phyloP scores from a whole-genome alignment of 2,888 invertebrate genomes.

The Calliopum simillimum region DNA sequence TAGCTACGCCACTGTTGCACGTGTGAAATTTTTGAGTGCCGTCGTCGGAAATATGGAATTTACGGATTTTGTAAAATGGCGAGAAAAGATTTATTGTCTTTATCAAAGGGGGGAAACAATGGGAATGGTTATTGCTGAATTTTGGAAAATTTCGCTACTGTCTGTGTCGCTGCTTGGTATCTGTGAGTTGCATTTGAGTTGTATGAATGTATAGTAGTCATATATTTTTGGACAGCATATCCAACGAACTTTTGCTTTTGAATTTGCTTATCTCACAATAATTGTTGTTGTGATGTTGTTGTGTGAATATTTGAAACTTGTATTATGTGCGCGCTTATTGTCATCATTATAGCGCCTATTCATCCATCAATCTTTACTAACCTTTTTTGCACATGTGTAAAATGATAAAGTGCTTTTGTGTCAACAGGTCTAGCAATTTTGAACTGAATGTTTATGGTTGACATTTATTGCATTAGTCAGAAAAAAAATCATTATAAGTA shows the following conservation, averaged over 20 bases:
- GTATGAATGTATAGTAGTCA: not conserved
- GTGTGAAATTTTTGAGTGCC: too few relatives aligned
- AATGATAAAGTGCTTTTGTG: not conserved
- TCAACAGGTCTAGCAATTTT: too few relatives aligned
- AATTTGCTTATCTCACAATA: not conserved
- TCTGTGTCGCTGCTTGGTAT: not conserved
- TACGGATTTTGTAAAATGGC: not conserved
- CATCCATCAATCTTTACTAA: conserved; percentile 14
- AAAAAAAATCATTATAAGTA: too few relatives aligned
- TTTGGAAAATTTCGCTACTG: not conserved
- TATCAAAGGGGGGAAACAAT: not conserved
- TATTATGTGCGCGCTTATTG: too few relatives aligned
- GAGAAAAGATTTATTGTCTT: conserved; percentile 1
- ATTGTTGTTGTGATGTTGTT: too few relatives aligned
- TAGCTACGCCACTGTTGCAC: too few relatives aligned
- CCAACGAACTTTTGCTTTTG: not conserved
- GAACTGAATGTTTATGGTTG: not conserved
- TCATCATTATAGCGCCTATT: too few relatives aligned
- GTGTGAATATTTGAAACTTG: too few relatives aligned
- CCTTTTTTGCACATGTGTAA: conserved; percentile 1
- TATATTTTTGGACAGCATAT: not conserved
- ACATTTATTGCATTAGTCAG: not conserved
- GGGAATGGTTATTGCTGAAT: too few relatives aligned
- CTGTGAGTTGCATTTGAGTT: not conserved
- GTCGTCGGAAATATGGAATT: not conserved